Percentiles rank a stretch among this genome's conserved stretches.
phyloP scores from a whole-genome alignment of 2,113 vertebrate genomes.

The Loxodonta africana region DNA sequence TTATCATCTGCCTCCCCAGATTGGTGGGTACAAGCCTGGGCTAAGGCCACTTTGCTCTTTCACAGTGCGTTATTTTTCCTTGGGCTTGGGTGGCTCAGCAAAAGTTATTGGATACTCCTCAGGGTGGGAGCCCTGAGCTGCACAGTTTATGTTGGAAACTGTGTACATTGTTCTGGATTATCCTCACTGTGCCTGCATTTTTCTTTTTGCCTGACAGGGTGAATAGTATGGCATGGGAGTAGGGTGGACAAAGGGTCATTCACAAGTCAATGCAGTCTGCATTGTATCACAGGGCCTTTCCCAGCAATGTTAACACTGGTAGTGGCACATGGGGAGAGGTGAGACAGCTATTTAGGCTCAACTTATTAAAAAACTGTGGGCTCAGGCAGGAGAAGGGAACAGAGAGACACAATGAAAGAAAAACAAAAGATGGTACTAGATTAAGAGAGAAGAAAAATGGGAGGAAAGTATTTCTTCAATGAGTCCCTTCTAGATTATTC shows the following conservation, averaged over 20 bases:
- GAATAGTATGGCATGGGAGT: background rate
- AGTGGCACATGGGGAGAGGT: background rate
- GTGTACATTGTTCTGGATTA: slow-evolving; percentile 30
- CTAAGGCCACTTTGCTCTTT: slow-evolving; percentile 58
- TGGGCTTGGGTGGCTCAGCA: slow-evolving; percentile 63
- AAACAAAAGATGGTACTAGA: background rate
- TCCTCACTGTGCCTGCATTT: slow-evolving; percentile 25
- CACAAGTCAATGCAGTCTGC: background rate
- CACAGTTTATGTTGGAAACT: slow-evolving; percentile 62
- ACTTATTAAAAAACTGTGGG: background rate
- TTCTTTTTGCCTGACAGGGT: slow-evolving; percentile 33
- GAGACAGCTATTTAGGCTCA: background rate
- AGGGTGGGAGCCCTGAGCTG: slow-evolving; percentile 21
- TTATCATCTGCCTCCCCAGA: slow-evolving; percentile 41
- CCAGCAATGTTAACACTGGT: accelerated
- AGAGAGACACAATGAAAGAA: background rate
- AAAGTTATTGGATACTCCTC: slow-evolving; percentile 56
- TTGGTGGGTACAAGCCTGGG: background rate
- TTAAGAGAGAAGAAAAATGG: background rate
- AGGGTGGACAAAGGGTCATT: background rate
- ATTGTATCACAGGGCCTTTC: background rate
- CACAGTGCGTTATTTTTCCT: slow-evolving; percentile 58
- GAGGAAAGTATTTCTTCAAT: background rate
- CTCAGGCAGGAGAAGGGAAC: background rate
- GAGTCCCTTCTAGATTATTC: background rate